phyloP scores from a whole-genome alignment of 2,113 vertebrate genomes.

The Lontra canadensis region DNA sequence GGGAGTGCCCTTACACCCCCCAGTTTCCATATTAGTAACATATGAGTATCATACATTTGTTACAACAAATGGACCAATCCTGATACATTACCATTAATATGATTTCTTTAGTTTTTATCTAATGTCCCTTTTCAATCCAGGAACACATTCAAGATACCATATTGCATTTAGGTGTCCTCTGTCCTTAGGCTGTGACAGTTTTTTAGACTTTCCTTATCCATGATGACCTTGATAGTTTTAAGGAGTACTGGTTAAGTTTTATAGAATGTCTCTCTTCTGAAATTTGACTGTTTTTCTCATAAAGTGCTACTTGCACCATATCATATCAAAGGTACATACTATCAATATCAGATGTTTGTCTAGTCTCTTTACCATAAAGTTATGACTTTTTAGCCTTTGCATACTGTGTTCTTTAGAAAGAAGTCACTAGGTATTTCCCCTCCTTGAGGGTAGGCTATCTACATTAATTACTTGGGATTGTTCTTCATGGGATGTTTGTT shows the following conservation, averaged over 20 bases:
- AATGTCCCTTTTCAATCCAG: background rate
- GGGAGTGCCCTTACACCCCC: background rate
- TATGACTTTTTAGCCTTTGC: background rate
- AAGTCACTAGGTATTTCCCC: background rate
- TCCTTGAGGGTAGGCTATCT: background rate
- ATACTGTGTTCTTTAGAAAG: background rate
- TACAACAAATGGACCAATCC: background rate
- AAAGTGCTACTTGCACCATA: background rate
- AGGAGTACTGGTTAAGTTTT: background rate
- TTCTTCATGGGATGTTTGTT: background rate
- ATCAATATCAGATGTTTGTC: background rate
- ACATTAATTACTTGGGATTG: background rate
- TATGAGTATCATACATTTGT: background rate
- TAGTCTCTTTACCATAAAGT: background rate
- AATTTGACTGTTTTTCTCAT: background rate
- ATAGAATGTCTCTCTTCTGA: background rate
- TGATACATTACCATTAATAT: background rate
- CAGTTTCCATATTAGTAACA: background rate
- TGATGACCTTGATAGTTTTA: background rate
- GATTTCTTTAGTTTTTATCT: background rate
- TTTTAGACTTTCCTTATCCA: background rate
- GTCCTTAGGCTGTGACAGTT: background rate
- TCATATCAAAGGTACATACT: background rate
- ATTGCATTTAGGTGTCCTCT: background rate
- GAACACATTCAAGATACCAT: background rate